Conservation (phyloP, 2,888 invertebrate genomes). For the Achlya flavicornis region DNA sequence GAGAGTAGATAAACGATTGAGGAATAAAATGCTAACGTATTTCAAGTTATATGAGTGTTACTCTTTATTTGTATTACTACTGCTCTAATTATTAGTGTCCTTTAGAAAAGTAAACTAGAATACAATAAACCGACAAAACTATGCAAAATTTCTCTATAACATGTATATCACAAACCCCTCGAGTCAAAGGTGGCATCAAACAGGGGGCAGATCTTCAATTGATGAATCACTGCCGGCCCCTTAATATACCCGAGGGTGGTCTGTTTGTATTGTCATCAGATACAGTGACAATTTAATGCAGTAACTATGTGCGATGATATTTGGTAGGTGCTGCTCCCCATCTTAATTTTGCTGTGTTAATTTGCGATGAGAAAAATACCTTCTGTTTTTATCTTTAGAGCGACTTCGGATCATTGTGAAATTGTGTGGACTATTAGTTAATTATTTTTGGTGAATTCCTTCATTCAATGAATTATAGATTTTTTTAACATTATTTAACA, state of each 20-base stretch:
- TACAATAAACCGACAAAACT: too few species aligned
- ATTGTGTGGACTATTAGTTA: too few species aligned
- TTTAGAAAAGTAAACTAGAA: too few species aligned
- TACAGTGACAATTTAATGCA: conserved; percentile 49
- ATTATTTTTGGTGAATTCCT: too few species aligned
- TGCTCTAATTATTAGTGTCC: too few species aligned
- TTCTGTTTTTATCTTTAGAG: not conserved
- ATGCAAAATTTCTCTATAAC: conserved; percentile 18
- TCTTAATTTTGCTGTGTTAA: conserved; percentile 3
- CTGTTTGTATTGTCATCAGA: conserved; percentile 56
- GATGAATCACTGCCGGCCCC: conserved; percentile 57
- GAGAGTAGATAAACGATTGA: too few species aligned
- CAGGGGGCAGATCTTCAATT: conserved; percentile 40
- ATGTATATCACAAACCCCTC: conserved; percentile 32
- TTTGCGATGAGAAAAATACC: not conserved
- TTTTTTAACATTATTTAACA: too few species aligned
- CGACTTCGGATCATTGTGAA: too few species aligned
- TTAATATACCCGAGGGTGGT: conserved; percentile 27
- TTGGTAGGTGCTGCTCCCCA: conserved; percentile 23
- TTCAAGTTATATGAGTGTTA: too few species aligned
- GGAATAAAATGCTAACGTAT: too few species aligned
- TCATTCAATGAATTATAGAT: too few species aligned
- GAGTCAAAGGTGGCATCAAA: conserved; percentile 39
- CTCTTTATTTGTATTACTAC: too few species aligned
- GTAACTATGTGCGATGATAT: conserved; percentile 42